Percentiles rank a stretch among this genome's conserved stretches.
These are phyloP conservation scores for Polietes domitor DNA, from an alignment of 2,888 invertebrate species.

Conservation along the genomic window DNA sequence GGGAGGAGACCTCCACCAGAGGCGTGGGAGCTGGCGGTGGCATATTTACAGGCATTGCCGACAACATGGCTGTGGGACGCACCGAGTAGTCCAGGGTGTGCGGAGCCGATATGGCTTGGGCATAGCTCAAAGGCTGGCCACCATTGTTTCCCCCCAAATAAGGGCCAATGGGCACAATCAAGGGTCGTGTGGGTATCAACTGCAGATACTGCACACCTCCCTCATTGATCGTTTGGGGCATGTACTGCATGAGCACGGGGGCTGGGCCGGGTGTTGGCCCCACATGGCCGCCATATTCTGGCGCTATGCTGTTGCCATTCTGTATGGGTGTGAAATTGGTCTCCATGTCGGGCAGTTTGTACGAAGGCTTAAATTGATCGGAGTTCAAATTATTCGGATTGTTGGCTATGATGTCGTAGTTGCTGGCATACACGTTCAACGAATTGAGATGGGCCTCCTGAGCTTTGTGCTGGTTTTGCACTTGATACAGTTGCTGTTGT, in stretches of 20 bases:
- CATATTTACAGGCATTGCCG: conserved; percentile 63
- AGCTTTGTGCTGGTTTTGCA: conserved; percentile 48
- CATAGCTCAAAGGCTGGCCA: conserved; percentile 50
- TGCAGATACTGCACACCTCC: conserved; percentile 79
- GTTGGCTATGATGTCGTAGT: conserved; percentile 71
- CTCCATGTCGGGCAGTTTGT: conserved; percentile 77
- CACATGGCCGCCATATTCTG: conserved; percentile 27
- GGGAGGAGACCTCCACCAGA: conserved; percentile 50
- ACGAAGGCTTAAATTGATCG: conserved; percentile 74
- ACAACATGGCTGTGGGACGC: conserved; percentile 68
- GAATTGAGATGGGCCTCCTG: conserved; percentile 77
- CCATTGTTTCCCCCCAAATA: conserved; percentile 69
- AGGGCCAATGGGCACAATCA: conserved; percentile 79
- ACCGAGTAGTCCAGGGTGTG: conserved; percentile 68
- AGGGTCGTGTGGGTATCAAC: conserved; percentile 79
- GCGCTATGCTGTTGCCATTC: conserved; percentile 57
- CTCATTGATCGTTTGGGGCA: conserved; percentile 75
- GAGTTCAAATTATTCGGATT: conserved; percentile 56
- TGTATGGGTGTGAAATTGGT: conserved; percentile 78
- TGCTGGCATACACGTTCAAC: conserved; percentile 76
- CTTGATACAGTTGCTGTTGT: conserved; percentile 52
- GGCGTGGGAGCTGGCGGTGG: conserved; percentile 53
- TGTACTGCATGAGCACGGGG: conserved; percentile 79
- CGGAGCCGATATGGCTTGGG: conserved; percentile 34
- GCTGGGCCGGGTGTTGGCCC: background rate